Percentiles rank a stretch among this genome's conserved stretches.
Evolutionary conservation across 2,888 invertebrate genomes (phyloP).

Genomic region (Pterobdella sp.): DNA sequence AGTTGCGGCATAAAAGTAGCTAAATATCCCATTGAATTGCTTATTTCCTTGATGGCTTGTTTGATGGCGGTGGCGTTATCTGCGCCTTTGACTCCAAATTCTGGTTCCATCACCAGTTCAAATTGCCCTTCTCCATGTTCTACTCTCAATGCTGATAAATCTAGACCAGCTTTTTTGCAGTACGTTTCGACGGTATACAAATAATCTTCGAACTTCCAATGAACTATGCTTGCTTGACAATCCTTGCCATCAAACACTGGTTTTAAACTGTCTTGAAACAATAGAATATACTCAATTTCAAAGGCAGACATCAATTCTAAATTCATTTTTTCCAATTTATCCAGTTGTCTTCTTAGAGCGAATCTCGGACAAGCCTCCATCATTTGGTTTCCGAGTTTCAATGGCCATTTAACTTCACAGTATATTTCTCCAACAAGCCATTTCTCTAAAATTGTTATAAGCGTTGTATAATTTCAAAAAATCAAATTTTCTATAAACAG

Average conservation of each 20-base stretch:
- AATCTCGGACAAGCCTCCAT: constrained; percentile 30
- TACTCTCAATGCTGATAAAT: constrained; percentile 17
- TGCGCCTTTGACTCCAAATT: constrained; percentile 22
- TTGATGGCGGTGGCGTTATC: constrained; percentile 29
- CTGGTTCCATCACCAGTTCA: constrained; percentile 30
- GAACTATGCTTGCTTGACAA: neutral
- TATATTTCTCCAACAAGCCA: constrained; percentile 26
- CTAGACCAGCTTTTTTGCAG: constrained; percentile 26
- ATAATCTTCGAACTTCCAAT: constrained; percentile 20
- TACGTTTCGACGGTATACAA: constrained; percentile 25
- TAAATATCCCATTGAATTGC: constrained; percentile 19
- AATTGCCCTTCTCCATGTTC: constrained; percentile 34
- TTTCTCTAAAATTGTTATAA: neutral
- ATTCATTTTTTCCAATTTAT: constrained; percentile 31
- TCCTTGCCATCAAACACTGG: constrained; percentile 29
- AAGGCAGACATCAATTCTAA: constrained; percentile 27
- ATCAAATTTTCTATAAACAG: no score
- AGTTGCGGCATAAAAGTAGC: constrained; percentile 36
- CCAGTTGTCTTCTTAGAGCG: constrained; percentile 32
- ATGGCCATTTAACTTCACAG: constrained; percentile 27
- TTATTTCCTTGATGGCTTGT: constrained; percentile 33
- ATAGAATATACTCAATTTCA: constrained; percentile 32
- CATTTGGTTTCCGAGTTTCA: constrained; percentile 9
- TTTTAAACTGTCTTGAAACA: constrained; percentile 17
- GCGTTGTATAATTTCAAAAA: no score